Percentiles rank a stretch among this genome's conserved stretches.
Evolutionary conservation across 2,113 vertebrate genomes (phyloP).

Genomic region (Bostrychus sinensis): DNA sequence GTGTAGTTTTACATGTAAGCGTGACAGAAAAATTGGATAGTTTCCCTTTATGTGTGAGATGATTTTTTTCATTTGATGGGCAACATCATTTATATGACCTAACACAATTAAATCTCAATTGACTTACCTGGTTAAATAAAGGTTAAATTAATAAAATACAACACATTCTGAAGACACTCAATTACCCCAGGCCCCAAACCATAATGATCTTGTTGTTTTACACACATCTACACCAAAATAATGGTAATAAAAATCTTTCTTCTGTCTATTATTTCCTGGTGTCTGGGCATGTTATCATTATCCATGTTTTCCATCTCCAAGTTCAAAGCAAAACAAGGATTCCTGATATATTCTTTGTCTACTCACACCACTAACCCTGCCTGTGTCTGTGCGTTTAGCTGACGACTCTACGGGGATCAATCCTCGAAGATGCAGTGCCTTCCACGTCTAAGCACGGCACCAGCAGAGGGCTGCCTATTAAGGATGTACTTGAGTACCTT

Average conservation of each 20-base stretch:
- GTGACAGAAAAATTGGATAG: too few species aligned
- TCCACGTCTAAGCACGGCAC: constrained; percentile 94
- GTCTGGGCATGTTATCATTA: constrained; percentile 22
- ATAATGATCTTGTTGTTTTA: constrained; percentile 35
- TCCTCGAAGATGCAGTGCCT: constrained; percentile 91
- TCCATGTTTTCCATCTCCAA: constrained; percentile 38
- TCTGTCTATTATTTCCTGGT: constrained; percentile 6
- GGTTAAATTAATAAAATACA: too few species aligned
- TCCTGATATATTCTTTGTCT: constrained; percentile 30
- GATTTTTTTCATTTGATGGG: too few species aligned
- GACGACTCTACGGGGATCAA: constrained; percentile 89
- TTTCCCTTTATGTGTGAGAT: too few species aligned
- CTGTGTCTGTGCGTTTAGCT: constrained; percentile 75
- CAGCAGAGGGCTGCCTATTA: constrained; percentile 88
- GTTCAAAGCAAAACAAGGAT: constrained; percentile 43
- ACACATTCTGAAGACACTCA: too few species aligned
- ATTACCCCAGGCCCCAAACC: constrained; percentile 13
- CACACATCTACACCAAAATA: constrained; percentile 8
- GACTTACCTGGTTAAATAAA: too few species aligned
- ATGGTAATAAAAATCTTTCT: constrained; percentile 12
- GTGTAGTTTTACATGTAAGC: too few species aligned
- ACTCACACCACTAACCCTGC: constrained; percentile 17
- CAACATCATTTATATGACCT: too few species aligned
- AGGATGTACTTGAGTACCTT: constrained; percentile 92
- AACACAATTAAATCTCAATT: too few species aligned